Conservation (phyloP, 1,140 invertebrate genomes). For the Sinella curviseta region DNA sequence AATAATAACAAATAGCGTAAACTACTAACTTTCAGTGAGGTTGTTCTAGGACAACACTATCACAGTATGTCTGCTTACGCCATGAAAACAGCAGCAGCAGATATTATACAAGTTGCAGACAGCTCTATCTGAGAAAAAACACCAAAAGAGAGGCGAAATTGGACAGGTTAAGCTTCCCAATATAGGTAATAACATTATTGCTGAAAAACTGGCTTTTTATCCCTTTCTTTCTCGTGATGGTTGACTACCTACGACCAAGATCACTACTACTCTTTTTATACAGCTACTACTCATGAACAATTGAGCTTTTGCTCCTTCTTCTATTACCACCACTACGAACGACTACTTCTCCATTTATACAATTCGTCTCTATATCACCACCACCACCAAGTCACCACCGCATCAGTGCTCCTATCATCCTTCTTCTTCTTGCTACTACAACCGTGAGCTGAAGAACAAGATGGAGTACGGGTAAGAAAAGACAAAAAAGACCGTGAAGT, state of each 20-base stretch:
- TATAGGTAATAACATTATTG: constrained; percentile 14
- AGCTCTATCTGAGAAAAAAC: not conserved
- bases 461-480: no score
- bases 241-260: not conserved
- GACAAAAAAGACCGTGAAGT: no score
- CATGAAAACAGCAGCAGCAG: not conserved
- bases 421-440: no score
- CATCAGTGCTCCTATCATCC: no score
- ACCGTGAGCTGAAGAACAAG: no score
- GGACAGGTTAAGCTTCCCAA: constrained; percentile 20
- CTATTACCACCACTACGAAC: no score
- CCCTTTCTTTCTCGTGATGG: not conserved
- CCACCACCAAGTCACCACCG: no score
- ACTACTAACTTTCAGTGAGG: not conserved
- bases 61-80: not conserved
- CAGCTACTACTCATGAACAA: no score
- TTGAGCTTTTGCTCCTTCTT: no score
- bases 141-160: not conserved
- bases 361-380: no score
- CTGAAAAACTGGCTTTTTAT: constrained; percentile 19
- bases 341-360: no score
- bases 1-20: not conserved
- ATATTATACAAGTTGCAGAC: not conserved
- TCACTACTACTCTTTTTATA: not conserved
- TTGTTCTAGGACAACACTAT: not conserved